Conservation (phyloP, 2,113 vertebrate species). For the Strix aluco region DNA sequence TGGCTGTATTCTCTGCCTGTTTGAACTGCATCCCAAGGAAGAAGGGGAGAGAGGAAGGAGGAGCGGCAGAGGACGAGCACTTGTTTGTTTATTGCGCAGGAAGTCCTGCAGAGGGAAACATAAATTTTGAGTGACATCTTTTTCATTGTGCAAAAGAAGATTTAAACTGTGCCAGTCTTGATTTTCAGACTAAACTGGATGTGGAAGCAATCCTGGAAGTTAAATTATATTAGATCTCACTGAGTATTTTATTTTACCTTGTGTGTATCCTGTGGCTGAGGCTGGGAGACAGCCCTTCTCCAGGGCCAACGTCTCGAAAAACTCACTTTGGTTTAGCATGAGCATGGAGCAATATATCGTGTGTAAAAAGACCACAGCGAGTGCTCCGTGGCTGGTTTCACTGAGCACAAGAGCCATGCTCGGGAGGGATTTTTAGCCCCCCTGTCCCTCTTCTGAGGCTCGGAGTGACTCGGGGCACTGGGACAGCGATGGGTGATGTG, state of each 20-base stretch:
- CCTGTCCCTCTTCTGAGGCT: background rate
- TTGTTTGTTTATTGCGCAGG: background rate
- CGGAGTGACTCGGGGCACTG: rapidly evolving
- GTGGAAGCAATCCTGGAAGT: background rate
- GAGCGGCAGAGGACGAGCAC: rapidly evolving
- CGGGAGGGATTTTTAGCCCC: background rate
- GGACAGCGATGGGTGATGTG: background rate
- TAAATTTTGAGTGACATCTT: background rate
- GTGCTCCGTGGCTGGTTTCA: background rate
- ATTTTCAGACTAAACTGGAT: conserved; percentile 18
- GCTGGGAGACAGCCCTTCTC: background rate
- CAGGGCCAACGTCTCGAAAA: background rate
- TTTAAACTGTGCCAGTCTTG: background rate
- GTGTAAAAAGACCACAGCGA: rapidly evolving
- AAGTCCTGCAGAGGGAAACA: conserved; percentile 1
- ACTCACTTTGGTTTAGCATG: rapidly evolving
- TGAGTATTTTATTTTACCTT: background rate
- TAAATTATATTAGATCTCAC: background rate
- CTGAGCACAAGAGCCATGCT: background rate
- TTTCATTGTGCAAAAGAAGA: background rate
- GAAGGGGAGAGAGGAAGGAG: background rate
- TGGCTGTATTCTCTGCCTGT: background rate
- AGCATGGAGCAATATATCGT: rapidly evolving
- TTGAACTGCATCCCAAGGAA: background rate
- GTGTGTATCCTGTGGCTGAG: background rate